phyloP scores from a whole-genome alignment of 2,797 vertebrate species.

The Acanthiza pusilla region DNA sequence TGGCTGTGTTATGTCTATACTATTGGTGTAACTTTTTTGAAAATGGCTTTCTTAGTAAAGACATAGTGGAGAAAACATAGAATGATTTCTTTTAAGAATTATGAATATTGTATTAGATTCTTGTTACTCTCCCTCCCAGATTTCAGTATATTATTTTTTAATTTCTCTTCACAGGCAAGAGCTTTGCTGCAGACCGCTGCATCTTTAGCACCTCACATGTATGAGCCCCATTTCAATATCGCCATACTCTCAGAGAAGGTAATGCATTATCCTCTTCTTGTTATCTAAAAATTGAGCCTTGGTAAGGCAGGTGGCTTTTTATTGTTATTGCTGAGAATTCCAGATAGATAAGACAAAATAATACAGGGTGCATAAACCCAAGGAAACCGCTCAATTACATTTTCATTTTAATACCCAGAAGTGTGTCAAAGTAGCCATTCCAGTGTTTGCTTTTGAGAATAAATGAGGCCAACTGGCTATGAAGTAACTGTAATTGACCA shows the following conservation, averaged over 20 bases:
- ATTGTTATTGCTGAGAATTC: background rate
- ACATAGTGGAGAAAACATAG: background rate
- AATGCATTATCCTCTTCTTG: constrained; percentile 30
- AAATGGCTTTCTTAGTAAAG: background rate
- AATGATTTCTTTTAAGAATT: background rate
- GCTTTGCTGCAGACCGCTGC: constrained; percentile 92
- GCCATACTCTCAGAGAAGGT: constrained; percentile 93
- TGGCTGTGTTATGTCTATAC: background rate
- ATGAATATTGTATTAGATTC: background rate
- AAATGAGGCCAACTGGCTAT: background rate
- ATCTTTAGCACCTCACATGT: constrained; percentile 90
- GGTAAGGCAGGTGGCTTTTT: background rate
- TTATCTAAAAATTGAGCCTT: background rate
- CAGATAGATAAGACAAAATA: background rate
- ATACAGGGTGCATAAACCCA: background rate
- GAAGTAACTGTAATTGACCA: background rate
- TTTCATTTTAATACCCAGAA: background rate
- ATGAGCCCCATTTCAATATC: constrained; percentile 95
- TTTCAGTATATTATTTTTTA: background rate
- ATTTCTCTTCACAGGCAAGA: constrained; percentile 80
- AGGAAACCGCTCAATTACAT: background rate
- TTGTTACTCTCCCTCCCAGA: background rate
- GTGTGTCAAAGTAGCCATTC: background rate
- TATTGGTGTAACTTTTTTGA: background rate
- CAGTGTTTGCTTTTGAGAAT: background rate